These are phyloP conservation scores for Xyliphius kryptos DNA, from an alignment of 2,113 vertebrate genomes.

Conservation along the genomic window DNA sequence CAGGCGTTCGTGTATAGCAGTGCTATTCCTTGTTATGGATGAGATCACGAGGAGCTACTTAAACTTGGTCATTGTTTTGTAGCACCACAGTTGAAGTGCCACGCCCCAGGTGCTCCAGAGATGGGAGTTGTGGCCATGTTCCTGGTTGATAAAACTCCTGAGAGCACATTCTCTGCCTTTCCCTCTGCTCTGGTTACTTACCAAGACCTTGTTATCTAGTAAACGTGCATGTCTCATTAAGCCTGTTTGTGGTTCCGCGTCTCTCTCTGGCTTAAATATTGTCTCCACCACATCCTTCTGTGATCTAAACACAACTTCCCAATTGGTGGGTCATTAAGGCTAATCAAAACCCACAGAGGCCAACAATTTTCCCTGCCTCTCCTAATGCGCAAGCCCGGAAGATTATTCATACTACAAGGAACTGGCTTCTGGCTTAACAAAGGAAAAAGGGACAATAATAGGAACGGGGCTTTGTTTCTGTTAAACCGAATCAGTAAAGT, in stretches of 20 bases:
- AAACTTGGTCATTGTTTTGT: conserved; percentile 10
- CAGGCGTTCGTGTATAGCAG: neutral
- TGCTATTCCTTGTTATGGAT: neutral
- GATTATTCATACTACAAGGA: too few species aligned
- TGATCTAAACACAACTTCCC: conserved; percentile 58
- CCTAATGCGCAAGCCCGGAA: too few species aligned
- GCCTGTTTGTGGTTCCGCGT: conserved; percentile 63
- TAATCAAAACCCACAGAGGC: conserved; percentile 64
- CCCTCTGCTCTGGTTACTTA: conserved; percentile 45
- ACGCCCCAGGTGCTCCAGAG: neutral
- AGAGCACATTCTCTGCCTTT: too few species aligned
- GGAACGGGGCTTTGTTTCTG: too few species aligned
- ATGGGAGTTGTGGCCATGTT: conserved; percentile 28
- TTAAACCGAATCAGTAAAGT: too few species aligned
- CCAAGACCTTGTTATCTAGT: conserved; percentile 53
- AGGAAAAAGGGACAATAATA: too few species aligned
- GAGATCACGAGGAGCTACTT: neutral
- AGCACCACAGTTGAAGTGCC: neutral
- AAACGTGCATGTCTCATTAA: conserved; percentile 59
- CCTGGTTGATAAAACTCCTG: conserved; percentile 28
- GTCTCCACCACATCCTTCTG: conserved; percentile 49
- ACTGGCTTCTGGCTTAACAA: too few species aligned
- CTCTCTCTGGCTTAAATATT: too few species aligned
- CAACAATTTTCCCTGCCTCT: conserved; percentile 21
- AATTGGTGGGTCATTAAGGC: conserved; percentile 61